Conservation (phyloP, 2,888 invertebrate species). For the Mythimna loreyi region DNA sequence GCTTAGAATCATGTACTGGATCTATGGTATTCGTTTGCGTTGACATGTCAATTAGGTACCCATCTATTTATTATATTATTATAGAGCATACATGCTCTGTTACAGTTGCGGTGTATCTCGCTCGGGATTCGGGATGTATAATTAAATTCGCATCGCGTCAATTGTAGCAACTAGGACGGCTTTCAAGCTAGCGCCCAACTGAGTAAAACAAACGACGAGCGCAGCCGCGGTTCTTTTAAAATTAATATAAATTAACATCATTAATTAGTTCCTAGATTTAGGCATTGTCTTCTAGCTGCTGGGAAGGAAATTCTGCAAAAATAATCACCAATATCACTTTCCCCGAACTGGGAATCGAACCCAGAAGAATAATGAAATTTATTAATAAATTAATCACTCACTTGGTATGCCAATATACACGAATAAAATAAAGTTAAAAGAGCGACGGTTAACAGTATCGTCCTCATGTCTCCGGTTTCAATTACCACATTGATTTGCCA, state of each 20-base stretch:
- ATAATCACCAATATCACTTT: background rate
- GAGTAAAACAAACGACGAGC: too few species aligned
- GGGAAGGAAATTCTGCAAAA: too few species aligned
- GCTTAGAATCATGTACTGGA: too few species aligned
- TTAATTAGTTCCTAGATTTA: too few species aligned
- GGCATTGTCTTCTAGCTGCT: too few species aligned
- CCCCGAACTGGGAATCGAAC: background rate
- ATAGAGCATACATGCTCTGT: background rate
- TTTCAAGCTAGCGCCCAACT: background rate
- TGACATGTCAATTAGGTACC: background rate
- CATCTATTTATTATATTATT: background rate
- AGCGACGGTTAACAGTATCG: constrained; percentile 68
- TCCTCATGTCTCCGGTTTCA: constrained; percentile 78
- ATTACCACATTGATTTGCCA: constrained; percentile 77
- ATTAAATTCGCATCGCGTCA: background rate
- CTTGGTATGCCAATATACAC: constrained; percentile 74
- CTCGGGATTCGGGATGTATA: background rate
- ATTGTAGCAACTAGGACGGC: background rate
- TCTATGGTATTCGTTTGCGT: too few species aligned
- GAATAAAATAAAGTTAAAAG: constrained; percentile 70
- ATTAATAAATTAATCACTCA: constrained; percentile 64
- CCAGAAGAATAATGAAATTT: background rate
- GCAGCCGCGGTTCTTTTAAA: too few species aligned
- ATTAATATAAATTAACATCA: too few species aligned
- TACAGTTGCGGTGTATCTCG: background rate